Conservation (phyloP, 1,140 invertebrate genomes). For the Physella acuta region DNA sequence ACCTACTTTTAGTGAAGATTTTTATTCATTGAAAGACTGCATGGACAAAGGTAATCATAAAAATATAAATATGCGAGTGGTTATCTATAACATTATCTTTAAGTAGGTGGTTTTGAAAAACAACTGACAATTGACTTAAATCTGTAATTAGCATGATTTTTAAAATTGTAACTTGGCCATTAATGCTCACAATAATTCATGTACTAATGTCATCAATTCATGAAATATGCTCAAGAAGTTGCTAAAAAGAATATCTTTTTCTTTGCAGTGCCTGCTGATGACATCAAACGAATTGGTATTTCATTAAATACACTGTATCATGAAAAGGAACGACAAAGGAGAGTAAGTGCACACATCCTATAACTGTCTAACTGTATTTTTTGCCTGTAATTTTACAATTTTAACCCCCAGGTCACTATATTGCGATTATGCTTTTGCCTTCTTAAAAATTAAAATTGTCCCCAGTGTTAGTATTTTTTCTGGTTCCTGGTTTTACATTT, state of each 20-base stretch:
- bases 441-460: neutral
- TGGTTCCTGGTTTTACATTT: too few relatives aligned
- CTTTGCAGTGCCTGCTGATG: slow-evolving; percentile 36
- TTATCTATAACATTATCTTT: neutral
- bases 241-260: neutral
- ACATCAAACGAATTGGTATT: slow-evolving; percentile 37
- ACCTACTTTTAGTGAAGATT: too few relatives aligned
- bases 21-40: too few relatives aligned
- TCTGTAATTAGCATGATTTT: neutral
- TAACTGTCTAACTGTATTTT: too few relatives aligned
- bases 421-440: neutral
- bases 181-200: neutral
- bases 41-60: too few relatives aligned
- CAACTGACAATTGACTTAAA: neutral
- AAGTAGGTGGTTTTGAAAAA: neutral
- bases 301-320: slow-evolving; percentile 33
- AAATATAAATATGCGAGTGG: too few relatives aligned
- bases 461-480: neutral
- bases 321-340: slow-evolving; percentile 41
- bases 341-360: slow-evolving; percentile 36
- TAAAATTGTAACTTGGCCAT: neutral
- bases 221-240: neutral
- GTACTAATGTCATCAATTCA: neutral
- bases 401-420: neutral
- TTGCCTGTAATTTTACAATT: neutral